phyloP scores from a whole-genome alignment of 2,113 vertebrate genomes.

The Cyanoramphus novaezelandiae region DNA sequence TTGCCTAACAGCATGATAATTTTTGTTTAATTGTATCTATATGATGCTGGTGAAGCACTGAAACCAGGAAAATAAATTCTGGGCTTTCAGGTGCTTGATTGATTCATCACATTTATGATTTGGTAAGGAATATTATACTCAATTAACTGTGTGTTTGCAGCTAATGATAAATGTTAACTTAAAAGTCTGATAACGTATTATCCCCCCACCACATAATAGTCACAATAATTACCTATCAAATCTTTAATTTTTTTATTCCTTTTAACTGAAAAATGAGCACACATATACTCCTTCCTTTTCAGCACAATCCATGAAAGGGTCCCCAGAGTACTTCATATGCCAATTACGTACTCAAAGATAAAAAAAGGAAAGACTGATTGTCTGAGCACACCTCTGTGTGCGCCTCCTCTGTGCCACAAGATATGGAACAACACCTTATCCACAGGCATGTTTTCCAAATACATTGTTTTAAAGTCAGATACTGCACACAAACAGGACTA shows the following conservation, averaged over 20 bases:
- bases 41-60: conserved; percentile 9
- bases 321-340: neutral
- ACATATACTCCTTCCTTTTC: neutral
- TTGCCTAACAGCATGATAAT: conserved; percentile 30
- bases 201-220: neutral
- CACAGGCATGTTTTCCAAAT: neutral
- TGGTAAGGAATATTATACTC: conserved; percentile 16
- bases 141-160: conserved; percentile 57
- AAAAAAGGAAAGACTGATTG: neutral
- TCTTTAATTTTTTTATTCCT: neutral
- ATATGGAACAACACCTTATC: neutral
- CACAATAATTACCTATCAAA: neutral
- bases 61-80: conserved; percentile 17
- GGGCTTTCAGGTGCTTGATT: conserved; percentile 9
- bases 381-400: neutral
- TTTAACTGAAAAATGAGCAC: neutral
- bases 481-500: neutral
- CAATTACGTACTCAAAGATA: neutral
- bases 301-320: neutral
- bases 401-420: neutral
- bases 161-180: conserved; percentile 57
- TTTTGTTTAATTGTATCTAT: conserved; percentile 52
- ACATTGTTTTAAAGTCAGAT: neutral
- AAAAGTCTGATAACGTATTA: neutral
- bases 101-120: conserved; percentile 51